phyloP scores from a whole-genome alignment of 2,113 vertebrate species.

The Gavialis gangeticus region DNA sequence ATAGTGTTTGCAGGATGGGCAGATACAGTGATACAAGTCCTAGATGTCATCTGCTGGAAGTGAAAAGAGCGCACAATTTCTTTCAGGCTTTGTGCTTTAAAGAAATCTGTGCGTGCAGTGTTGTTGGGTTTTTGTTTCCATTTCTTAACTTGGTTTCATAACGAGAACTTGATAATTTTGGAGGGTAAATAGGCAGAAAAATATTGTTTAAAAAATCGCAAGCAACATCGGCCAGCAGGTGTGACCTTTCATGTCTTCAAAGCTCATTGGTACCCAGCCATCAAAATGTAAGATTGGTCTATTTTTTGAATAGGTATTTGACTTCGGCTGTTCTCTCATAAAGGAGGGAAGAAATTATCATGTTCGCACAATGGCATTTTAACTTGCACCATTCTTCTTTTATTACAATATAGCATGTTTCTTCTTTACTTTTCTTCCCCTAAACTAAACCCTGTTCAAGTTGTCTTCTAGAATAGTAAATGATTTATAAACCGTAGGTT shows the following conservation, averaged over 20 bases:
- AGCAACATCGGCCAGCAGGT: not conserved
- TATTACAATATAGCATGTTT: not conserved
- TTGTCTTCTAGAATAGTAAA: not conserved
- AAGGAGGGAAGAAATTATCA: too few species aligned
- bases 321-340: not conserved
- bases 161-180: not conserved
- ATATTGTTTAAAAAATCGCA: not conserved
- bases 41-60: not conserved
- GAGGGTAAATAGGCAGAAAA: not conserved
- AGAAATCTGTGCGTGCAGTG: not conserved
- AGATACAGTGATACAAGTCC: not conserved
- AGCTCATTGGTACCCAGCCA: fast-evolving
- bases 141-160: not conserved
- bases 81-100: not conserved
- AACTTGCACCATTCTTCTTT: not conserved
- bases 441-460: too few species aligned
- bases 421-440: not conserved
- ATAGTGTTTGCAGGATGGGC: not conserved
- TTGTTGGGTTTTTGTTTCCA: not conserved
- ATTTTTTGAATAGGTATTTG: not conserved
- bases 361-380: not conserved
- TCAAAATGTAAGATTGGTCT: not conserved
- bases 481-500: not conserved
- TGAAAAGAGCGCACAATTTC: not conserved
- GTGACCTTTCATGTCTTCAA: not conserved